Base-by-base conservation (phyloP, 2,113 vertebrate species). In the Channa argus region DNA sequence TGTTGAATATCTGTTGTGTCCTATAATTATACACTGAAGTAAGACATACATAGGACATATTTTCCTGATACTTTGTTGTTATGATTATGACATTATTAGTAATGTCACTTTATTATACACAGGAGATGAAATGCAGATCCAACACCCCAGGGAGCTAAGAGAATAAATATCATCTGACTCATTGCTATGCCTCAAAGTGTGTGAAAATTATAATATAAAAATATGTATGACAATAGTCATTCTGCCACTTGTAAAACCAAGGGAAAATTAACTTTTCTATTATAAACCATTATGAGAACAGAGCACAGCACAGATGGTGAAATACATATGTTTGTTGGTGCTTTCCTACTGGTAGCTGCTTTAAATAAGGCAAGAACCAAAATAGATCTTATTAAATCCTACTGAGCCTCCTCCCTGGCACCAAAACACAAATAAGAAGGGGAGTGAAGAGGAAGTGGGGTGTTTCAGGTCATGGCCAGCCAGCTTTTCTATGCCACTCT, bases 391-490 rank as follows among this genome's bases (percentile, higher is more conserved):
- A 67, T 73, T 69, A 73, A 66, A 65, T 78, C 56, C 49, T n/a
- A 55, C 58, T 56, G 50, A 58, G 58, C 55, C 46, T 70, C 4
- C 39, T 51, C 70, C 60, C 66, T 54, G 36, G 46, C 59, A 83
- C 45, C 15, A 75, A 82, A 83, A 68, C 71, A 52, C 47, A 71
- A 63, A 49, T 43, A 41, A 24, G 34, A 43, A 60, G 63, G 50
- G 10, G 47, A 33, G 24, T 14, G 41, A 36, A 14, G 55, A 65
- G 64, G 70, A 80, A 52, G 62, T 47, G 52, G 61, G 63, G 77
- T 62, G 55, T 90, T 85, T 79, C 76, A 80, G 88, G 88, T 84
- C 82, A 81, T 53, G 82, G 73, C 69, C 69, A 72, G 75, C 64
- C 50, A 75, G 77, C 74, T 73, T 85, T 80, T 85, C 71, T 63